These are phyloP conservation scores for Diacarnus erythraeanus DNA, from an alignment of 37 sponge, comb jelly and placozoan genomes.

Conservation along the genomic window DNA sequence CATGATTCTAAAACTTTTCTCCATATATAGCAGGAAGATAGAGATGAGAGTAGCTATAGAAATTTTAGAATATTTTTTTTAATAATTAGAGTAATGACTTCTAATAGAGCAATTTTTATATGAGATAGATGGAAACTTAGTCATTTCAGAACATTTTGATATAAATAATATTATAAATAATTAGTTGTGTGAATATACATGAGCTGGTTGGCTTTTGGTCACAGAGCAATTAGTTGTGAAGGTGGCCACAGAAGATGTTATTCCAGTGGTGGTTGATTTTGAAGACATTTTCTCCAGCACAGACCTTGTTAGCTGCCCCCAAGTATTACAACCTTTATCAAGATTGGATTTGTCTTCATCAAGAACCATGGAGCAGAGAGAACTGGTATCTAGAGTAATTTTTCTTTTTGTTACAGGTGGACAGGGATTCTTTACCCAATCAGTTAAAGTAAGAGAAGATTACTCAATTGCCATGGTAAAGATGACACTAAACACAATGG, in stretches of 20 bases:
- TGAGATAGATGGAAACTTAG: no score
- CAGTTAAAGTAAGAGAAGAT: background rate
- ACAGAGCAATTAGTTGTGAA: background rate
- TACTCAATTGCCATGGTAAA: background rate
- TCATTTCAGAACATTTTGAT: no score
- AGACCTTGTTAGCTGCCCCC: background rate
- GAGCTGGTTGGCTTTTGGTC: no score
- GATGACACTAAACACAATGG: background rate
- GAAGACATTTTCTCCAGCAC: background rate
- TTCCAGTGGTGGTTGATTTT: constrained; percentile 13
- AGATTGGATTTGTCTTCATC: constrained; percentile 52
- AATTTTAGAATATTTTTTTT: no score
- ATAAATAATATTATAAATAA: no score
- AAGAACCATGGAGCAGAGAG: constrained; percentile 33
- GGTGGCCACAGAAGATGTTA: background rate
- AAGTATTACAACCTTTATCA: constrained; percentile 19
- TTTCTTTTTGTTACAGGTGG: background rate
- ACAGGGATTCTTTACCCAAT: background rate
- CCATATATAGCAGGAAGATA: no score
- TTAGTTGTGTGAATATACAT: no score
- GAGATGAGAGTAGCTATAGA: no score
- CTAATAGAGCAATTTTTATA: no score
- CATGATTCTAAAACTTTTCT: no score
- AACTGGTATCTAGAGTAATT: background rate
- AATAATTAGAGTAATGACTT: no score